These are phyloP conservation scores for Wasmannia auropunctata DNA, from an alignment of 1,140 invertebrate genomes.

Conservation along the genomic window DNA sequence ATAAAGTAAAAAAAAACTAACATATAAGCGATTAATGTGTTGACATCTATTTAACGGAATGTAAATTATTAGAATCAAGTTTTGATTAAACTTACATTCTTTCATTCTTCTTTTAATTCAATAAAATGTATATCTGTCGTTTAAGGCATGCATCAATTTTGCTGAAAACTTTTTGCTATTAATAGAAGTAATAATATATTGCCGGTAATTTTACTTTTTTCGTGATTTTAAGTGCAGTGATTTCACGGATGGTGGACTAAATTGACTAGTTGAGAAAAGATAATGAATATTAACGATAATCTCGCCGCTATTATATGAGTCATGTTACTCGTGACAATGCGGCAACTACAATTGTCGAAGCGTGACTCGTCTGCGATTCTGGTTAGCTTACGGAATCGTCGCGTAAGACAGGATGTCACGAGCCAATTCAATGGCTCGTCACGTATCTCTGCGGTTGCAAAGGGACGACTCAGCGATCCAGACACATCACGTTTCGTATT, in stretches of 20 bases:
- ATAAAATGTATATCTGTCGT: neutral
- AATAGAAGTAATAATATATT: neutral
- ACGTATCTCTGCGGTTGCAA: conserved; percentile 63
- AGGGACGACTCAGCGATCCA: conserved; percentile 40
- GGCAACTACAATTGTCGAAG: conserved; percentile 42
- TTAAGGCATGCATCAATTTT: neutral
- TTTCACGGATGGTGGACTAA: neutral
- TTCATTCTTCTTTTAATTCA: neutral
- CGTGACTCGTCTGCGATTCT: conserved; percentile 46
- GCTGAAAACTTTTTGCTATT: neutral
- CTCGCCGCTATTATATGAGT: neutral
- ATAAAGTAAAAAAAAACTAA: neutral
- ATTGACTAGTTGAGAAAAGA: neutral
- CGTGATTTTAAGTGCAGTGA: neutral
- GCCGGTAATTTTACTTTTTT: neutral
- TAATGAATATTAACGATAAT: conserved; percentile 16
- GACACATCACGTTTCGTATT: conserved; percentile 40
- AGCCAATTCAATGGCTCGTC: conserved; percentile 64
- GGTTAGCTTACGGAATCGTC: conserved; percentile 28
- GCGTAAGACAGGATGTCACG: conserved; percentile 72
- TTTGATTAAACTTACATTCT: neutral
- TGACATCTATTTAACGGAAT: neutral
- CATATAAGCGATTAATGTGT: neutral
- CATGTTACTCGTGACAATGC: neutral
- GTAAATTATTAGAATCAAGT: neutral